Percentiles rank a stretch among this genome's conserved stretches.
phyloP scores from a whole-genome alignment of 2,113 vertebrate species.

The Columba janthina region DNA sequence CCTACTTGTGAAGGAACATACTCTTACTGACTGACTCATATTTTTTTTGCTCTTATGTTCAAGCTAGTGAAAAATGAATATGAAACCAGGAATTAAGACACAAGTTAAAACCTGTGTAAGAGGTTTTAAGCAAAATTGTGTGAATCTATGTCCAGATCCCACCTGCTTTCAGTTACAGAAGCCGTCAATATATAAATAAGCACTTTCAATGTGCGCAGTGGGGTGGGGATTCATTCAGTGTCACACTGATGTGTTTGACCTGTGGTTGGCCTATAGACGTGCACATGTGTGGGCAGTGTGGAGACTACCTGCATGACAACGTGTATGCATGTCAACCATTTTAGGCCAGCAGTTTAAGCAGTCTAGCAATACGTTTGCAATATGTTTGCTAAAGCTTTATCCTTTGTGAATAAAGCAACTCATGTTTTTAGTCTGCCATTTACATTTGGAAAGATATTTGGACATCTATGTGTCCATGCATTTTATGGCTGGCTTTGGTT shows the following conservation, averaged over 20 bases:
- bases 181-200: background rate
- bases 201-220: background rate
- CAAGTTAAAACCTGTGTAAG: slow-evolving; percentile 72
- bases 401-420: background rate
- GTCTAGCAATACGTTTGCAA: background rate
- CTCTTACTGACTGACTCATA: slow-evolving; percentile 68
- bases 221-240: background rate
- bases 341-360: background rate
- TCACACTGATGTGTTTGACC: slow-evolving; percentile 23
- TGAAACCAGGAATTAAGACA: slow-evolving; percentile 70
- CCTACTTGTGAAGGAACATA: slow-evolving; percentile 65
- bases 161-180: slow-evolving; percentile 62
- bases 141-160: slow-evolving; percentile 49
- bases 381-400: background rate
- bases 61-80: slow-evolving; percentile 71
- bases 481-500: background rate
- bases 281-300: background rate
- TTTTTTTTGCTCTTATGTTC: slow-evolving; percentile 69
- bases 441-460: background rate
- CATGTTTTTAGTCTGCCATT: background rate
- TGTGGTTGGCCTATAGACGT: background rate
- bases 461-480: background rate
- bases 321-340: background rate
- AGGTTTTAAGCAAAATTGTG: slow-evolving; percentile 51
- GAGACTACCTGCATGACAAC: background rate